Evolutionary conservation across 1,140 invertebrate species (phyloP).

Genomic region (Chironomus tepperi): DNA sequence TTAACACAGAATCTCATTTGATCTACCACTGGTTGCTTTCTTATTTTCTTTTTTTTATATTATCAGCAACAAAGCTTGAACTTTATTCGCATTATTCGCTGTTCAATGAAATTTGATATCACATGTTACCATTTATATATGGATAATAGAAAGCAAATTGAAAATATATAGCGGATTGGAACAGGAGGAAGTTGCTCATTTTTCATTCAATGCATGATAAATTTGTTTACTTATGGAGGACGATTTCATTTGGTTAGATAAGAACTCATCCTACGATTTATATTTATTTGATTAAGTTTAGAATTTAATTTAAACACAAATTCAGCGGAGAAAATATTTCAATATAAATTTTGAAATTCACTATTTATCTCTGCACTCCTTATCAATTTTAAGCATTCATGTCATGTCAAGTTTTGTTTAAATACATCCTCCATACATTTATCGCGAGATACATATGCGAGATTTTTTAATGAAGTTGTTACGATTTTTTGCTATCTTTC

Average conservation of each 20-base stretch:
- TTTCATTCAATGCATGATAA: background rate
- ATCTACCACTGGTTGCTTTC: too few species aligned
- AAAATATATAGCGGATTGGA: background rate
- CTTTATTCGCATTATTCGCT: background rate
- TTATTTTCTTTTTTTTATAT: background rate
- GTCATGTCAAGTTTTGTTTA: background rate
- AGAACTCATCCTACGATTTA: too few species aligned
- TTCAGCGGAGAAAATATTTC: too few species aligned
- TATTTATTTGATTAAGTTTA: too few species aligned
- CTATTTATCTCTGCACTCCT: background rate
- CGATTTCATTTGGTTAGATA: too few species aligned
- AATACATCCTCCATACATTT: background rate
- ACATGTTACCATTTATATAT: background rate
- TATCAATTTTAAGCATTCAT: conserved; percentile 2
- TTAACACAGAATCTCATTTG: too few species aligned
- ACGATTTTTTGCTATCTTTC: background rate
- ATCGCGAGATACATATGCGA: background rate
- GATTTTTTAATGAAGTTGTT: conserved; percentile 14
- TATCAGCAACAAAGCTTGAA: background rate
- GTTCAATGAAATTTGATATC: conserved; percentile 8
- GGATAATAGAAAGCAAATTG: too few species aligned
- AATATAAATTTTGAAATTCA: background rate
- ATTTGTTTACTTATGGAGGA: background rate
- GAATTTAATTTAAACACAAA: too few species aligned
- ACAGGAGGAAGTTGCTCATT: background rate